Evolutionary conservation across 2,113 vertebrate genomes (phyloP).

Genomic region (Tachuris rubrigastra): DNA sequence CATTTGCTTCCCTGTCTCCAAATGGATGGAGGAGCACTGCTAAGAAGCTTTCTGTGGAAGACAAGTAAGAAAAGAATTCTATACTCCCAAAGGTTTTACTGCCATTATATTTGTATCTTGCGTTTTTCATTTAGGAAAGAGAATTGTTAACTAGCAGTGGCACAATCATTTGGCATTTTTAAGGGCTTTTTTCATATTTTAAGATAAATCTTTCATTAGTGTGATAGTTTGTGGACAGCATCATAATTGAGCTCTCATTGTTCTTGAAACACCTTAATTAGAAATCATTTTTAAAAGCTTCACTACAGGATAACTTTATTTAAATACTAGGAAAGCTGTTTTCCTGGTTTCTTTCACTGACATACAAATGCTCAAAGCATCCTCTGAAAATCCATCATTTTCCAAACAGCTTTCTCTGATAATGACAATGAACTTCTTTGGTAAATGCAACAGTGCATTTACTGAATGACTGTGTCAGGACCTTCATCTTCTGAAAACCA

Average conservation of each 20-base stretch:
- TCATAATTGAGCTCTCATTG: not conserved
- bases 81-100: not conserved
- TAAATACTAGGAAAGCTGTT: not conserved
- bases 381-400: not conserved
- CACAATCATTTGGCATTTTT: not conserved
- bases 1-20: not conserved
- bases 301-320: not conserved
- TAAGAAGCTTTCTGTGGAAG: not conserved
- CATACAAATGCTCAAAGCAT: not conserved
- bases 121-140: not conserved
- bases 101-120: not conserved
- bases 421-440: not conserved
- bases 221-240: not conserved
- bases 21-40: not conserved
- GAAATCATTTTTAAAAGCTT: not conserved
- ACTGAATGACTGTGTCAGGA: not conserved
- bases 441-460: not conserved
- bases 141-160: not conserved
- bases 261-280: not conserved
- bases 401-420: not conserved
- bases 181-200: not conserved
- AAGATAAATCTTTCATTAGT: not conserved
- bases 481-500: not conserved
- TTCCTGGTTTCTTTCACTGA: not conserved
- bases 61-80: not conserved